A percentile compares a stretch with the other conserved stretches of the same genome.
phyloP scores from a whole-genome alignment of 2,888 invertebrate genomes.

The Eledona agricola region DNA sequence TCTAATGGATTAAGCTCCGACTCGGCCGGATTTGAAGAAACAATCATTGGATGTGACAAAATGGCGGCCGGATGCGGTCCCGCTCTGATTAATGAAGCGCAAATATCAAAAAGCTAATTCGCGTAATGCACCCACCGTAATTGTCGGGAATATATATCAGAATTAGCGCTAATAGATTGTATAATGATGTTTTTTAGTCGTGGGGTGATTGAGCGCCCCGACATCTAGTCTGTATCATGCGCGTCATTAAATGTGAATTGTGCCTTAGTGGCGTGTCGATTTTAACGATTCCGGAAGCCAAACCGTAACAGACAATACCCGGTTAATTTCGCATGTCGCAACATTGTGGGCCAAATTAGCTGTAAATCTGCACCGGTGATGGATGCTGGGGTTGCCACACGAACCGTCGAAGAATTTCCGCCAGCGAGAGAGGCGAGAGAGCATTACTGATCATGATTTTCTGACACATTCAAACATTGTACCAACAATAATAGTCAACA shows the following conservation, averaged over 20 bases:
- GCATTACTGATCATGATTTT: too few relatives aligned
- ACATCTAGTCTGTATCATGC: slow-evolving; percentile 14
- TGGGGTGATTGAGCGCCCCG: too few relatives aligned
- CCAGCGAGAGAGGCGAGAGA: too few relatives aligned
- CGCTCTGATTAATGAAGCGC: too few relatives aligned
- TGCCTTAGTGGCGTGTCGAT: slow-evolving; percentile 23
- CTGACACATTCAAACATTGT: too few relatives aligned
- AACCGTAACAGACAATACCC: slow-evolving; percentile 51
- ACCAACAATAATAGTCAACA: too few relatives aligned
- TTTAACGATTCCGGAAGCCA: slow-evolving; percentile 28
- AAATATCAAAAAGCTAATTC: too few relatives aligned
- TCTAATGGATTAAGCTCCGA: slow-evolving; percentile 26
- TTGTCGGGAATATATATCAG: too few relatives aligned
- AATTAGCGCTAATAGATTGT: too few relatives aligned
- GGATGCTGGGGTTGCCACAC: slow-evolving; percentile 54
- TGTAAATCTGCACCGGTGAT: slow-evolving; percentile 59
- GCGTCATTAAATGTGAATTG: slow-evolving; percentile 30
- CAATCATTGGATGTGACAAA: slow-evolving; percentile 6
- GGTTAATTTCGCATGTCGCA: slow-evolving; percentile 60
- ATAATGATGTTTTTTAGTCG: too few relatives aligned
- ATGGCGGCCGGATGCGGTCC: slow-evolving; percentile 1
- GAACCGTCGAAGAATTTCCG: too few relatives aligned
- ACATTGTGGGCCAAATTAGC: slow-evolving; percentile 60
- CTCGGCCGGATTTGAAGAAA: slow-evolving; percentile 2
- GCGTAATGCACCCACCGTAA: too few relatives aligned